Evolutionary conservation across 2,797 vertebrate species (phyloP), one percentile per base, ranked within the genome.

Genomic region (Poeciliopsis infans): DNA sequence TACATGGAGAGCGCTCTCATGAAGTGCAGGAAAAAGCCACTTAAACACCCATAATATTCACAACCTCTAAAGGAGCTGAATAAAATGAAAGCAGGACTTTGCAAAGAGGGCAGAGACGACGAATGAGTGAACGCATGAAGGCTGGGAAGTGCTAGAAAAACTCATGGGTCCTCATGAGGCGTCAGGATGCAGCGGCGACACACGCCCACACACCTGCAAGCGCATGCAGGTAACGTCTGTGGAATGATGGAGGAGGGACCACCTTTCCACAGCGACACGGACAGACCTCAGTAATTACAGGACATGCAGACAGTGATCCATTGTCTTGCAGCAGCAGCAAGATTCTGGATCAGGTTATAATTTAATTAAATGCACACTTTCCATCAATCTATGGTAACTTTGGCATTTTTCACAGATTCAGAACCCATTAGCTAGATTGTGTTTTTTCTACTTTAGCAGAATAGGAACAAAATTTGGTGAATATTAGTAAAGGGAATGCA

Each of bases 271-370:
- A 89, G 92, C 84, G 87, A 88, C 88, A 87, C 82, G 84, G 87
- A 88, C 80, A 85, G 82, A 87, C 84, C 81, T 79, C 87, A 73
- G 87, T 90, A 89, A 93, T 93, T 89, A 92, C 89, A 93, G 88
- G 88, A 87, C 84, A 75, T 77, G 57, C 55, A 87, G 91, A 92
- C 91, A 88, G 83, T 83, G 90, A 92, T 88, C 88, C 86, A 93
- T 92, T 87, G 89, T 82, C 83, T 70, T 72, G 68, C 76, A 80
- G 83, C 79, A 77, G 15, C 70, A 10, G 51, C 7, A 76, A 39
- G 15, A 45, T 15, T 45, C 78, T 74, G 5, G 28, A 7, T 45
- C 41, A 28, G 15, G 5, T n/a, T 25, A 13, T 23, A 45, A 46
- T 28, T 45, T 28, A 18, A n/a, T 45, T 16, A 8, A 45, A 70